Conservation (phyloP, 2,888 invertebrate species). For the Gastracanthus pulcherrimus region DNA sequence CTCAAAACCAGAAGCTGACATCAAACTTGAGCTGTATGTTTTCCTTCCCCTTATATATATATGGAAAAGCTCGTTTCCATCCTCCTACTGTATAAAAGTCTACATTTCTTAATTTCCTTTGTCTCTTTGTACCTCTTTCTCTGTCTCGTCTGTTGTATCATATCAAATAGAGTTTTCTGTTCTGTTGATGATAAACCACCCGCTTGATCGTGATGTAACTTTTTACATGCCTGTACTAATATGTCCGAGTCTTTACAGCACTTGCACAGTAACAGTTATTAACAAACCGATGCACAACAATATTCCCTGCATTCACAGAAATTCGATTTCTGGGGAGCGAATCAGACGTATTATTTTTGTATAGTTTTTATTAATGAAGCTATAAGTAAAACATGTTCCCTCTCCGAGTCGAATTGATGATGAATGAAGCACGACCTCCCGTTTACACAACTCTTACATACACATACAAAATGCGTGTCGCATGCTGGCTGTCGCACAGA, state of each 20-base stretch:
- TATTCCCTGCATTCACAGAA: slow-evolving; percentile 12
- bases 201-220: slow-evolving; percentile 47
- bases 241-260: slow-evolving; percentile 39
- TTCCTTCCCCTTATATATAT: slow-evolving; percentile 4
- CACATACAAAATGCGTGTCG: slow-evolving; percentile 68
- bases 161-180: slow-evolving; percentile 32
- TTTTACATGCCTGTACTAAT: slow-evolving; percentile 39
- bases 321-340: slow-evolving; percentile 45
- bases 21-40: slow-evolving; percentile 27
- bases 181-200: slow-evolving; percentile 35
- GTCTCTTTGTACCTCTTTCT: slow-evolving; percentile 41
- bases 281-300: slow-evolving; percentile 31
- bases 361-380: too few relatives aligned
- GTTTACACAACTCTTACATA: slow-evolving; percentile 45
- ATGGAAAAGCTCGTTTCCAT: slow-evolving; percentile 40
- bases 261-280: slow-evolving; percentile 39
- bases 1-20: background rate
- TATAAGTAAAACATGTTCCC: background rate
- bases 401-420: slow-evolving; percentile 52
- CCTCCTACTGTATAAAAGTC: slow-evolving; percentile 27
- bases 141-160: slow-evolving; percentile 35
- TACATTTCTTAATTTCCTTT: slow-evolving; percentile 16
- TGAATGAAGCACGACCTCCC: slow-evolving; percentile 33
- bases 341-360: background rate
- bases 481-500: slow-evolving; percentile 72